Conservation (phyloP, 2,888 invertebrate species). For the Caenorhabditis plicata region DNA sequence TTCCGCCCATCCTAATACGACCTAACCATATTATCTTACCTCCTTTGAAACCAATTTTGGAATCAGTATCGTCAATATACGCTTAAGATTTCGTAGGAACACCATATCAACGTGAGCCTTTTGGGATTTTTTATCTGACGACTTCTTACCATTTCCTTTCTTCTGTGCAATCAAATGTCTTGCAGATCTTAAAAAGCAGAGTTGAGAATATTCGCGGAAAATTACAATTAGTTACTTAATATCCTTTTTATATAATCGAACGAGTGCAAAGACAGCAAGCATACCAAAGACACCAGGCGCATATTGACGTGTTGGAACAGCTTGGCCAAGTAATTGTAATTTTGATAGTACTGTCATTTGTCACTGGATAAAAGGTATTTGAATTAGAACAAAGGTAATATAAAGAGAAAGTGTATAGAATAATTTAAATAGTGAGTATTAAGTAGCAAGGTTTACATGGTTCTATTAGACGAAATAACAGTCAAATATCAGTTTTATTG, state of each 20-base stretch:
- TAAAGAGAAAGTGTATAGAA: conserved; percentile 9
- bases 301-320: conserved; percentile 35
- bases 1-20: no score
- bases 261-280: conserved; percentile 36
- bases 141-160: conserved; percentile 16
- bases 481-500: no score
- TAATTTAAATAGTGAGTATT: no score
- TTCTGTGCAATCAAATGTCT: conserved; percentile 15
- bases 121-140: conserved; percentile 17
- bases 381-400: conserved; percentile 24
- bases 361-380: no score
- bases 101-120: conserved; percentile 45
- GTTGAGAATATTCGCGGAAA: neutral
- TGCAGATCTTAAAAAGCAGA: conserved; percentile 12
- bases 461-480: no score
- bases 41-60: conserved; percentile 52
- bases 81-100: conserved; percentile 47
- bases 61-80: conserved; percentile 54
- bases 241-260: conserved; percentile 34
- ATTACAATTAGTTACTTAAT: conserved; percentile 17
- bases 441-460: no score
- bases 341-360: conserved; percentile 43
- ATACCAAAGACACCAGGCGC: conserved; percentile 45
- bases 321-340: conserved; percentile 27
- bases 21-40: no score